phyloP scores from a whole-genome alignment of 2,113 vertebrate genomes.

The Phylloscopus trochiloides region DNA sequence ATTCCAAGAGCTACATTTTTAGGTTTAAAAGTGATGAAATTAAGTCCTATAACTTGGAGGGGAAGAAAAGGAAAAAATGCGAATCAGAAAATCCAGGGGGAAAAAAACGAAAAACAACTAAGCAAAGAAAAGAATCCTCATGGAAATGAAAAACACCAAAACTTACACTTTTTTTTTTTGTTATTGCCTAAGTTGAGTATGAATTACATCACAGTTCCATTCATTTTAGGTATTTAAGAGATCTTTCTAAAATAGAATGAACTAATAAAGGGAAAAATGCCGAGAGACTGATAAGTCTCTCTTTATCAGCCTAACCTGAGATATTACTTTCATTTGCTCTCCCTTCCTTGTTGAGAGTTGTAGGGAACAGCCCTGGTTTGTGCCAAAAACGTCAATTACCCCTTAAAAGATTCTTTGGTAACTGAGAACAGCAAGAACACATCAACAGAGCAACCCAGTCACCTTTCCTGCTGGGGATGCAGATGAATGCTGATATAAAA shows the following conservation, averaged over 20 bases:
- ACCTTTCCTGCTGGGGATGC: neutral
- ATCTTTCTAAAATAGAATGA: neutral
- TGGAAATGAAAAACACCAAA: neutral
- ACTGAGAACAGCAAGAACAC: neutral
- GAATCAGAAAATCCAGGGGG: neutral
- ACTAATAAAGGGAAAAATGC: neutral
- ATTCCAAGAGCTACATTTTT: neutral
- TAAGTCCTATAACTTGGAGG: neutral
- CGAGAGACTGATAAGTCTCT: neutral
- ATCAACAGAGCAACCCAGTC: neutral
- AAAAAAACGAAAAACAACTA: neutral
- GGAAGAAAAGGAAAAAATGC: fast-evolving
- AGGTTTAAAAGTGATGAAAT: neutral
- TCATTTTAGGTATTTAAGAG: neutral
- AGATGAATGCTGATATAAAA: neutral
- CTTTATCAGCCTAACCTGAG: neutral
- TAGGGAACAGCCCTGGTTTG: neutral
- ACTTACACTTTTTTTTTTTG: neutral
- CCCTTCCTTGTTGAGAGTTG: neutral
- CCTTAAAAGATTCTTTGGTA: neutral
- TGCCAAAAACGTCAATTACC: neutral
- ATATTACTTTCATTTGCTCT: neutral
- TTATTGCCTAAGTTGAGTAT: neutral
- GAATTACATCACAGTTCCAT: neutral
- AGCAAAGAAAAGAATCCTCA: neutral